A percentile compares a stretch with the other conserved stretches of the same genome.
Conservation (phyloP, 2,113 vertebrate genomes). For the Myrmecobius fasciatus region DNA sequence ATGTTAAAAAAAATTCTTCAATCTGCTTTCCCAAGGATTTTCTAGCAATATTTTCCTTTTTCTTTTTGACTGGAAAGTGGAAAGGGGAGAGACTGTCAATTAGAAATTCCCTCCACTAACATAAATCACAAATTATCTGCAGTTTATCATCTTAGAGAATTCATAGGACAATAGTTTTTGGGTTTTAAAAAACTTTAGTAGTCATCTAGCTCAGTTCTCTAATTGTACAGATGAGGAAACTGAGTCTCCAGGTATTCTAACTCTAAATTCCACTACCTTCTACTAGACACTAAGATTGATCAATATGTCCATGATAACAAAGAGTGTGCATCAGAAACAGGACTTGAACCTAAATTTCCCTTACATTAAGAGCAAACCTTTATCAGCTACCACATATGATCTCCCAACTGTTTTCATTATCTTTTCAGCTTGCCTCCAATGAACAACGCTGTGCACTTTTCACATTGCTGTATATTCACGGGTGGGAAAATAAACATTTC, state of each 20-base stretch:
- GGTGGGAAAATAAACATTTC: constrained; percentile 69
- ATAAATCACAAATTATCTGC: background rate
- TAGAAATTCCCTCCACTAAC: background rate
- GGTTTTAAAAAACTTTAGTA: background rate
- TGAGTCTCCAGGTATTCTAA: background rate
- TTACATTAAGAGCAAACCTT: background rate
- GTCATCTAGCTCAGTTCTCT: background rate
- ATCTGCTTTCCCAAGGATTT: constrained; percentile 11
- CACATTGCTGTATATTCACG: background rate
- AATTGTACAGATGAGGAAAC: background rate
- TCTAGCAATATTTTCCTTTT: background rate
- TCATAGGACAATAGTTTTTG: background rate
- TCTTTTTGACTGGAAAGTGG: background rate
- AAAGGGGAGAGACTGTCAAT: background rate
- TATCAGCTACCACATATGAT: background rate
- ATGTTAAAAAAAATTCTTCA: constrained; percentile 4
- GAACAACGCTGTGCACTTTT: constrained; percentile 35
- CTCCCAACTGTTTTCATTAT: background rate
- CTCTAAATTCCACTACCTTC: background rate
- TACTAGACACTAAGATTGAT: background rate
- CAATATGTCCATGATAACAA: background rate
- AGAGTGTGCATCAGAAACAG: background rate
- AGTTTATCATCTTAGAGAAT: background rate
- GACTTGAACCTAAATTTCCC: background rate
- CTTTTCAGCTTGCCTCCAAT: background rate